Percentiles rank a stretch among this genome's conserved stretches.
phyloP scores from a whole-genome alignment of 1,140 invertebrate genomes.

The Pseudomyrmex gracilis region DNA sequence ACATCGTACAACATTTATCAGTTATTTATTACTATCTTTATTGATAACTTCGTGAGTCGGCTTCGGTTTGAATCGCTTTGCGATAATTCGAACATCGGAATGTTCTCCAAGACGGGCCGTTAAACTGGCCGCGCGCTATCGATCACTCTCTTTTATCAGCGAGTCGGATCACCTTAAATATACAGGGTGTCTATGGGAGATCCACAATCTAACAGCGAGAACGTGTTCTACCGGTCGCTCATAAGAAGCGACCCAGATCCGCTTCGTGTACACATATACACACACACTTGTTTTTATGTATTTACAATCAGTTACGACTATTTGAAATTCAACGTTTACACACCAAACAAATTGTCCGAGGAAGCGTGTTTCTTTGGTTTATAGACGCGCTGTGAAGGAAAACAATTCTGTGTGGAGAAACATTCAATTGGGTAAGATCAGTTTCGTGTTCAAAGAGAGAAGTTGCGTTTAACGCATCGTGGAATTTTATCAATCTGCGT shows the following conservation, averaged over 20 bases:
- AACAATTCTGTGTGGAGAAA: too few relatives aligned
- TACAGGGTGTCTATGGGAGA: slow-evolving; percentile 59
- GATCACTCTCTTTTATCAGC: slow-evolving; percentile 69
- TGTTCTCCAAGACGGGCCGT: slow-evolving; percentile 57
- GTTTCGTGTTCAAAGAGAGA: slow-evolving; percentile 9
- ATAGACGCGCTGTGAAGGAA: slow-evolving; percentile 15
- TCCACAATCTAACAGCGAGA: slow-evolving; percentile 36
- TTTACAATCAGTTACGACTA: slow-evolving; percentile 51
- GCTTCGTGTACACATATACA: slow-evolving; percentile 26
- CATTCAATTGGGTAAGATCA: background rate
- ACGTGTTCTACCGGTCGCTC: slow-evolving; percentile 34
- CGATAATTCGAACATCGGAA: slow-evolving; percentile 36
- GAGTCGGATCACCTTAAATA: slow-evolving; percentile 68
- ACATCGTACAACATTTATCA: background rate
- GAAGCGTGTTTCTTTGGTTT: slow-evolving; percentile 1
- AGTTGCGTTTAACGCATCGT: background rate
- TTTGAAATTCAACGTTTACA: slow-evolving; percentile 42
- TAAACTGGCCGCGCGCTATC: slow-evolving; percentile 66
- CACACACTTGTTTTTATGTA: slow-evolving; percentile 24
- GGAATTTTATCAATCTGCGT: too few relatives aligned
- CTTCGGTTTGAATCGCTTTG: slow-evolving; percentile 10
- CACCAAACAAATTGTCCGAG: slow-evolving; percentile 23
- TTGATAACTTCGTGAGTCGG: slow-evolving; percentile 28
- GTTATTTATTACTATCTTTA: slow-evolving; percentile 12
- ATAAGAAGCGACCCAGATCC: slow-evolving; percentile 40